Conservation (phyloP, 1,140 invertebrate genomes). For the Cepaea nemoralis region DNA sequence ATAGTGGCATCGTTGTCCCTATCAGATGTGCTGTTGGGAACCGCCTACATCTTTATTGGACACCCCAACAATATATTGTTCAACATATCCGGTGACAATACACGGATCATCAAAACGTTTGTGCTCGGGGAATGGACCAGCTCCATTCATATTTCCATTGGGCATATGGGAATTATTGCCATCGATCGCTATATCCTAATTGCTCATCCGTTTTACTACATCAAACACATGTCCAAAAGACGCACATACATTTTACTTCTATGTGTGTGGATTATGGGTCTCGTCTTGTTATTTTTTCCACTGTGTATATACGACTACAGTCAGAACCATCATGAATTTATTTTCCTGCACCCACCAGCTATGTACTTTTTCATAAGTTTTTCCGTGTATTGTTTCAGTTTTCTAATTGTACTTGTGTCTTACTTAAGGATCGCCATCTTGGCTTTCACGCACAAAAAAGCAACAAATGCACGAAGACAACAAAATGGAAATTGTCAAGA, state of each 20-base stretch:
- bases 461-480: not conserved
- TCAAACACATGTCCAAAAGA: not conserved
- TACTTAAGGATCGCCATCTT: not conserved
- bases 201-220: slow-evolving; percentile 1
- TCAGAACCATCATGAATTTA: not conserved
- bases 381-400: not conserved
- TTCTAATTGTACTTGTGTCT: not conserved
- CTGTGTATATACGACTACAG: not conserved
- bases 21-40: not conserved
- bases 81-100: not conserved
- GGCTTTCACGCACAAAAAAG: not conserved
- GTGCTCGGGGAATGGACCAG: not conserved
- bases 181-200: not conserved
- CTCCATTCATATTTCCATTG: not conserved
- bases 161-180: not conserved
- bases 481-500: not conserved
- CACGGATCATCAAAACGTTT: not conserved
- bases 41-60: not conserved
- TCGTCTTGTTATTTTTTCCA: not conserved
- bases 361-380: not conserved
- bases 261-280: not conserved
- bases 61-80: not conserved
- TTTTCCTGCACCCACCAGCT: not conserved
- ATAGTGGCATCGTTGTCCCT: not conserved
- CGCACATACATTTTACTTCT: not conserved